These are phyloP conservation scores for Accipiter cooperii DNA, from an alignment of 2,113 vertebrate species.

Conservation along the genomic window DNA sequence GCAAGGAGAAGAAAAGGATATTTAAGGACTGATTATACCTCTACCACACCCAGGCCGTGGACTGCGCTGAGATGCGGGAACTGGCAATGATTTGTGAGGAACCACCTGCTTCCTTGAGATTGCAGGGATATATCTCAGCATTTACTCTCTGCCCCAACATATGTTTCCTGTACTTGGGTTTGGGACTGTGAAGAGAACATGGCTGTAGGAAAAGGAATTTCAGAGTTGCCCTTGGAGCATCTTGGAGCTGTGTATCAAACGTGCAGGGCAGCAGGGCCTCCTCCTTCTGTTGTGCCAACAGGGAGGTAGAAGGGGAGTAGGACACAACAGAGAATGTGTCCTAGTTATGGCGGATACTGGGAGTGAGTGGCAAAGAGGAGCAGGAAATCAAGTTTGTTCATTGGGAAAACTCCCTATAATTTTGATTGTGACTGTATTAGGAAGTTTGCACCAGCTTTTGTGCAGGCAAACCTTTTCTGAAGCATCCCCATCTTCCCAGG, in stretches of 20 bases:
- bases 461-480: background rate
- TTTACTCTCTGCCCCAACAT: background rate
- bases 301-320: background rate
- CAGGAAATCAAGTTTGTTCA: background rate
- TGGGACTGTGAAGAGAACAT: background rate
- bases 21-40: background rate
- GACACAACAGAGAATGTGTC: background rate
- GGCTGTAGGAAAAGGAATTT: background rate
- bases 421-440: background rate
- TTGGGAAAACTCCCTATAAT: background rate
- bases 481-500: rapidly evolving
- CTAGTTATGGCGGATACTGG: background rate
- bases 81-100: background rate
- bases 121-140: background rate
- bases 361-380: background rate
- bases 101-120: conserved; percentile 59
- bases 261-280: background rate
- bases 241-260: rapidly evolving
- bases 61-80: background rate
- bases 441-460: background rate
- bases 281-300: background rate
- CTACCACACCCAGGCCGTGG: background rate
- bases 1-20: background rate
- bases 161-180: conserved; percentile 1
- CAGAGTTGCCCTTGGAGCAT: background rate